phyloP scores from a whole-genome alignment of 1,140 invertebrate species.

The Daktulosphaira vitifoliae region DNA sequence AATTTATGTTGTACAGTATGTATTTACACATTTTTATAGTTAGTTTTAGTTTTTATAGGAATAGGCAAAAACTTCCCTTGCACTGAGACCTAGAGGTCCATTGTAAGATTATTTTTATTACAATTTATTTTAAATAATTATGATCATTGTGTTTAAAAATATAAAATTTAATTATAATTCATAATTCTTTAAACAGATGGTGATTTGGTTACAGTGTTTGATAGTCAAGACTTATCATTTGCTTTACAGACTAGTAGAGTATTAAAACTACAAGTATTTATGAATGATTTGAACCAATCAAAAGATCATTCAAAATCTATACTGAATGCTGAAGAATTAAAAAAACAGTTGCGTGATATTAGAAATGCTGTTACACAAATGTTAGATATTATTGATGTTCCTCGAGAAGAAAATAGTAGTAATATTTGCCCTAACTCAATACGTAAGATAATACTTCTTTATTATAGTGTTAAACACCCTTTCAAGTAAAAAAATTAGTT shows the following conservation, averaged over 20 bases:
- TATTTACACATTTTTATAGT: too few relatives aligned
- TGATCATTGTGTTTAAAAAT: too few relatives aligned
- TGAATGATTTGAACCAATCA: constrained; percentile 40
- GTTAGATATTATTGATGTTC: constrained; percentile 49
- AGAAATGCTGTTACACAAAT: constrained; percentile 53
- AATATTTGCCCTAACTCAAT: background rate
- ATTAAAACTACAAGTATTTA: constrained; percentile 55
- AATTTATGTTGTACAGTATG: too few relatives aligned
- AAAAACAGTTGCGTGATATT: constrained; percentile 51
- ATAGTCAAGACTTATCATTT: constrained; percentile 63
- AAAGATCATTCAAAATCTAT: constrained; percentile 35
- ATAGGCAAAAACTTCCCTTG: too few relatives aligned
- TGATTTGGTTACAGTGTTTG: constrained; percentile 65
- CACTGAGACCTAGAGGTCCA: too few relatives aligned
- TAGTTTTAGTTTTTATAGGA: too few relatives aligned
- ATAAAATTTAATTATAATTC: too few relatives aligned
- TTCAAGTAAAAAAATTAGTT: too few relatives aligned
- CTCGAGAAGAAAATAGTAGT: constrained; percentile 6
- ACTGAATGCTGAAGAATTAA: constrained; percentile 43
- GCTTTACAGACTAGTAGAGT: constrained; percentile 63
- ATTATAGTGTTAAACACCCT: too few relatives aligned
- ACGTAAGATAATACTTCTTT: constrained; percentile 14
- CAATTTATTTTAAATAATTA: too few relatives aligned
- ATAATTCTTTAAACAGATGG: constrained; percentile 50
- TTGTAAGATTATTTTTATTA: too few relatives aligned